Evolutionary conservation across 2,113 vertebrate species (phyloP).

Genomic region (Hystrix cristata): DNA sequence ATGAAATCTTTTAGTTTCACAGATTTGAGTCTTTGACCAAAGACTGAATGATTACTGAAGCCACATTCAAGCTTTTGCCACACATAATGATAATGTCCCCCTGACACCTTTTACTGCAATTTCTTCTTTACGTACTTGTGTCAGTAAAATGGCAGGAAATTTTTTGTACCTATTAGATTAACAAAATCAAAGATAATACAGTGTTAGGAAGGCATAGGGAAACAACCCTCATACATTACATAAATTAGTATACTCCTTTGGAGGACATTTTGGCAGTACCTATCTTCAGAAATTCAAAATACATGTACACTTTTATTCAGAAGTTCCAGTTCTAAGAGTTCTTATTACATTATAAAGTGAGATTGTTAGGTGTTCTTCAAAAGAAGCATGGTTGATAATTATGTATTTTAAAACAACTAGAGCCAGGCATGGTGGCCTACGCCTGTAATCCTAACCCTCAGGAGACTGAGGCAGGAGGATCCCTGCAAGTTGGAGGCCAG

Average conservation of each 20-base stretch:
- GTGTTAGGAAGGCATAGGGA: neutral
- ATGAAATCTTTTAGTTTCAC: neutral
- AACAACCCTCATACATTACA: neutral
- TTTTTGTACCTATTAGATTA: constrained; percentile 40
- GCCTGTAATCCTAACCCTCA: too few relatives aligned
- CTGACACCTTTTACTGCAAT: neutral
- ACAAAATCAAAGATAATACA: neutral
- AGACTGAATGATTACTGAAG: neutral
- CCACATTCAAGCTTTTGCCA: neutral
- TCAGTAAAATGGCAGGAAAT: constrained; percentile 9
- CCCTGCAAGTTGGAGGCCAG: too few relatives aligned
- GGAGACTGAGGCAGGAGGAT: too few relatives aligned
- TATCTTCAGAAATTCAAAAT: neutral
- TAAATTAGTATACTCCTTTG: neutral
- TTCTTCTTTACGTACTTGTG: neutral
- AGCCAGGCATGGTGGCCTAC: neutral
- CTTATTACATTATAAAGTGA: neutral
- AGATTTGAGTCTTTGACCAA: neutral
- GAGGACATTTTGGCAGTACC: neutral
- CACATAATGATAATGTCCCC: neutral
- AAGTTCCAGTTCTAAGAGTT: neutral
- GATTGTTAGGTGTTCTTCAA: constrained; percentile 24
- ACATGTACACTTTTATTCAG: neutral
- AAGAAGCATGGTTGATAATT: neutral
- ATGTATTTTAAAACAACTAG: neutral